These are phyloP conservation scores for Tympanuchus pallidicinctus DNA, from an alignment of 2,113 vertebrate species.

Conservation along the genomic window DNA sequence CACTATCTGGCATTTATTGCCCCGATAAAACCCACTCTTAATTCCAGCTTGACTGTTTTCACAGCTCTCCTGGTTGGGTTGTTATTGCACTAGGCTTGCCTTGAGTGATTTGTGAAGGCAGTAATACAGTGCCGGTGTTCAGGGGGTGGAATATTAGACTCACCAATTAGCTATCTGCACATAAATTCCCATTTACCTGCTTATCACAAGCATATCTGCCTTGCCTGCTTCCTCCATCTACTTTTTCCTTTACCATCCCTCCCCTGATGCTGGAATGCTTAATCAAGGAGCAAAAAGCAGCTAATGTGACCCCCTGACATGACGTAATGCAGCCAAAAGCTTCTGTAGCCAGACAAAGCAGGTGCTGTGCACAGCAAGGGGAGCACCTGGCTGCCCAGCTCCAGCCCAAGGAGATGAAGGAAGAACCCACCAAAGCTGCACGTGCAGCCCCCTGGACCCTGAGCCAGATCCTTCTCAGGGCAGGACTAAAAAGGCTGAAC, in stretches of 20 bases:
- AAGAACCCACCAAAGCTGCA: background rate
- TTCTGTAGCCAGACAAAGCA: constrained; percentile 45
- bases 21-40: constrained; percentile 24
- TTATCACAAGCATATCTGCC: background rate
- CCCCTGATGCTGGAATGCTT: background rate
- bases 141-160: constrained; percentile 64
- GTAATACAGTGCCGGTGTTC: background rate
- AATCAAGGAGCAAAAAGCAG: constrained; percentile 29
- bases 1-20: constrained; percentile 17
- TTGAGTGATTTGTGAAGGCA: constrained; percentile 62
- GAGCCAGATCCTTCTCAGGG: background rate
- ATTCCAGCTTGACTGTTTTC: constrained; percentile 7
- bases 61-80: background rate
- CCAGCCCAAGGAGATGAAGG: background rate
- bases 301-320: constrained; percentile 58
- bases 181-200: constrained; percentile 62
- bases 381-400: background rate
- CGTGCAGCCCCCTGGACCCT: background rate
- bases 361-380: constrained; percentile 52
- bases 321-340: constrained; percentile 29
- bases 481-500: background rate
- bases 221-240: background rate
- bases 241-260: background rate
- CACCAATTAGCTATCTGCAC: constrained; percentile 59
- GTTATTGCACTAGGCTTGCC: background rate